Conservation (phyloP, 2,888 invertebrate genomes). For the Lasioglossum leucozonium region DNA sequence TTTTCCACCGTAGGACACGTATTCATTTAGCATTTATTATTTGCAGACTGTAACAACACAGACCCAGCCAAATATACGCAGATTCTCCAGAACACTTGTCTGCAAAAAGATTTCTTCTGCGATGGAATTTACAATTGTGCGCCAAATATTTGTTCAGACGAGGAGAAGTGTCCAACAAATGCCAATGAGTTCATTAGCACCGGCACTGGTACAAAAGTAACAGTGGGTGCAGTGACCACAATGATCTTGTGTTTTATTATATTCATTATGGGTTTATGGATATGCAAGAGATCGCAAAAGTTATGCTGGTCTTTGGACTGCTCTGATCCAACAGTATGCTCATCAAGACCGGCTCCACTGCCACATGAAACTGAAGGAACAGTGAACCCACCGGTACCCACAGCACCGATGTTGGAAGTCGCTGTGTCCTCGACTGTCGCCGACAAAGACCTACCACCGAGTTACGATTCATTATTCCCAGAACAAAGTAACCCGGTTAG, state of each 20-base stretch:
- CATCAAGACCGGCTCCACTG: slow-evolving; percentile 68
- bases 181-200: slow-evolving; percentile 66
- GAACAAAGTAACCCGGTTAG: slow-evolving; percentile 76
- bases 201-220: slow-evolving; percentile 83
- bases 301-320: slow-evolving; percentile 85
- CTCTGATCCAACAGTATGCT: slow-evolving; percentile 77
- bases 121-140: slow-evolving; percentile 85
- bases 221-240: slow-evolving; percentile 85
- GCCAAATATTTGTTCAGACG: slow-evolving; percentile 84
- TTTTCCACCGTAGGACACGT: not conserved
- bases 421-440: slow-evolving; percentile 80
- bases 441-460: slow-evolving; percentile 86
- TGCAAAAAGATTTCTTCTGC: slow-evolving; percentile 83
- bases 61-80: slow-evolving; percentile 71
- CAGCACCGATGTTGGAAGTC: slow-evolving; percentile 82
- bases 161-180: slow-evolving; percentile 81
- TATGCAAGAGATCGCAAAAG: slow-evolving; percentile 85
- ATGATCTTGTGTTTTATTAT: slow-evolving; percentile 85
- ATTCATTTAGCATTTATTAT: slow-evolving; percentile 8
- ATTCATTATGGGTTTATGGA: slow-evolving; percentile 85
- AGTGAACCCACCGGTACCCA: slow-evolving; percentile 73
- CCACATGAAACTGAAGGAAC: slow-evolving; percentile 69
- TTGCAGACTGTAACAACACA: slow-evolving; percentile 74
- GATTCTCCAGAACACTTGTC: slow-evolving; percentile 79
- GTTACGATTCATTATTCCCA: slow-evolving; percentile 86